phyloP scores from a whole-genome alignment of 2,113 vertebrate genomes.

The Vulpes lagopus region DNA sequence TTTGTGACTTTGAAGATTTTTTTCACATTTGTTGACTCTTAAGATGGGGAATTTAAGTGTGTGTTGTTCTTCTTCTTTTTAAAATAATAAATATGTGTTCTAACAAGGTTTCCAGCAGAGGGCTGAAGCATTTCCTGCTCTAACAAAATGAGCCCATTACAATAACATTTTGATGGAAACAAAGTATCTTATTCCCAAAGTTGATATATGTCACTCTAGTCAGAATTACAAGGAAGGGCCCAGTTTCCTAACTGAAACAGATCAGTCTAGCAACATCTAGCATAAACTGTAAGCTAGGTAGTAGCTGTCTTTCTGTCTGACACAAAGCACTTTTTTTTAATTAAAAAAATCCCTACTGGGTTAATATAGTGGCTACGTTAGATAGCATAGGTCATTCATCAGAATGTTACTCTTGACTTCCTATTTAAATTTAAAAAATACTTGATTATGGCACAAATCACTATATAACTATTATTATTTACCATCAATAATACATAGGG shows the following conservation, averaged over 20 bases:
- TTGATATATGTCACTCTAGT: background rate
- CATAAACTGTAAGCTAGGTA: background rate
- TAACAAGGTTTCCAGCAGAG: background rate
- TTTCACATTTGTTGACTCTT: background rate
- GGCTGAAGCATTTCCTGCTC: background rate
- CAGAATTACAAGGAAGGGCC: background rate
- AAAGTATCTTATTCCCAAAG: background rate
- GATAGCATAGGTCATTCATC: background rate
- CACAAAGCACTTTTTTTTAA: background rate
- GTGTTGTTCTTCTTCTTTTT: background rate
- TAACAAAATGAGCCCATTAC: background rate
- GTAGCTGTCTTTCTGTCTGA: background rate
- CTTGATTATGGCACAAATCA: constrained; percentile 15
- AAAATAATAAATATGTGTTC: background rate
- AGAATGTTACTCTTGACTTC: background rate
- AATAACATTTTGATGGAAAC: background rate
- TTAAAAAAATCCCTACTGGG: background rate
- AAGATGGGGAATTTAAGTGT: background rate
- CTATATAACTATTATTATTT: background rate
- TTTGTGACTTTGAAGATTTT: background rate
- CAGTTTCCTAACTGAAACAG: background rate
- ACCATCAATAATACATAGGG: constrained; percentile 43
- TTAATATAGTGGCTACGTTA: background rate
- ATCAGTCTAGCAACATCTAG: background rate
- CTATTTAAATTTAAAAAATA: constrained; percentile 35